Conservation (phyloP, 2,113 vertebrate species). For the Apodemus sylvaticus region DNA sequence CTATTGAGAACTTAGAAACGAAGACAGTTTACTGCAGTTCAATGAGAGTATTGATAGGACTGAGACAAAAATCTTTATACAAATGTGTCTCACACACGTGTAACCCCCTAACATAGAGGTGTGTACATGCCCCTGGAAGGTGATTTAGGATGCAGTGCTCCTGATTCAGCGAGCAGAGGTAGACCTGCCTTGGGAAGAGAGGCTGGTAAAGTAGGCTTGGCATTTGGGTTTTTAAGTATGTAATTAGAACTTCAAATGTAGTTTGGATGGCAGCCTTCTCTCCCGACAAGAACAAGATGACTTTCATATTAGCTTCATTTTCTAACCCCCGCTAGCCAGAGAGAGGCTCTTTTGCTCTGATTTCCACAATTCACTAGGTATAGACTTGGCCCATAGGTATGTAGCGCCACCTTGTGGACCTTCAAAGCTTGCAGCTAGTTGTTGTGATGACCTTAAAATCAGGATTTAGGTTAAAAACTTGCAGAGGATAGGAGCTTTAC, state of each 20-base stretch:
- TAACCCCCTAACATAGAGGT: background rate
- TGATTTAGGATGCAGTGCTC: background rate
- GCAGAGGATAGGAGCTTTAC: conserved; percentile 3
- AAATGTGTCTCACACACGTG: background rate
- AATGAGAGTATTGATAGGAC: background rate
- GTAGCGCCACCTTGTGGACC: conserved; percentile 71
- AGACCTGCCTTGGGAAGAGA: conserved; percentile 56
- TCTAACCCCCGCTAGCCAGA: conserved; percentile 73
- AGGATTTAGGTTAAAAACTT: conserved; percentile 7
- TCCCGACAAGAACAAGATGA: conserved; percentile 63
- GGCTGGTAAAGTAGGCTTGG: conserved; percentile 42
- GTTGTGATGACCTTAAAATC: background rate
- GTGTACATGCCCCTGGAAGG: background rate
- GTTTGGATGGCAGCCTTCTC: conserved; percentile 65
- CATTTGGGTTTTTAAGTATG: conserved; percentile 64
- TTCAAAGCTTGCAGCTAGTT: conserved; percentile 43
- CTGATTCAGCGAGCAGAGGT: background rate
- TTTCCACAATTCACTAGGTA: conserved; percentile 60
- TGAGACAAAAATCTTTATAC: background rate
- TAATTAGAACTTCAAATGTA: conserved; percentile 51
- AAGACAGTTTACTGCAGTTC: background rate
- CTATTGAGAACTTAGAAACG: background rate
- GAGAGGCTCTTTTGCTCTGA: conserved; percentile 59
- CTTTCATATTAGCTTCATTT: conserved; percentile 76
- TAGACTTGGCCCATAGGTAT: conserved; percentile 58